phyloP scores from a whole-genome alignment of 1,140 invertebrate genomes.

The Whitmania pigra region DNA sequence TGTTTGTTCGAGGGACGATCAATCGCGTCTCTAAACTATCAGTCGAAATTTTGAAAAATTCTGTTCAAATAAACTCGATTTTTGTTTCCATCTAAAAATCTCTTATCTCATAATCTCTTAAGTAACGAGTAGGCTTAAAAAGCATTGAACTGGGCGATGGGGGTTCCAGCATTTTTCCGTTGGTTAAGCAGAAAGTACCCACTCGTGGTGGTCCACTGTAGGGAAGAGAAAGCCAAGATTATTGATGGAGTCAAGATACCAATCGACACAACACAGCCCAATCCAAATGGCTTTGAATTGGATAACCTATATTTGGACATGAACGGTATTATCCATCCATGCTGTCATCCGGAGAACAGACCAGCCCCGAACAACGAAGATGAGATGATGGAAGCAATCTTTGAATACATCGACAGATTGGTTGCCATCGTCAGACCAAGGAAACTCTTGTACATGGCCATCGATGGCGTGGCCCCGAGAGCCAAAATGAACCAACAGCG shows the following conservation, averaged over 20 bases:
- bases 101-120: too few species aligned
- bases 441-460: conserved; percentile 95
- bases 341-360: conserved; percentile 51
- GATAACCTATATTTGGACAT: conserved; percentile 97
- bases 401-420: conserved; percentile 92
- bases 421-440: conserved; percentile 88
- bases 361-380: conserved; percentile 95
- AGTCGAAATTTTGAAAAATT: too few species aligned
- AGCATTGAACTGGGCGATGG: conserved; percentile 53
- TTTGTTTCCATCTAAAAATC: too few species aligned
- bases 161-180: conserved; percentile 97
- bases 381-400: conserved; percentile 99
- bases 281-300: conserved; percentile 79
- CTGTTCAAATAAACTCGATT: too few species aligned
- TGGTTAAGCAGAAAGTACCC: conserved; percentile 96
- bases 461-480: conserved; percentile 93
- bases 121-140: too few species aligned
- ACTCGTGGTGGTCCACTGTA: conserved; percentile 85
- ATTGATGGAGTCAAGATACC: conserved; percentile 50
- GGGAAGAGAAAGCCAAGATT: conserved; percentile 75
- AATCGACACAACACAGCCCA: conserved; percentile 69
- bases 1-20: too few species aligned
- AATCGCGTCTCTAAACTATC: too few species aligned
- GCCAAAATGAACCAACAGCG: conserved; percentile 99
- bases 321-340: conserved; percentile 99